Evolutionary conservation across 2,888 invertebrate genomes (phyloP), one percentile per base, ranked within the genome.

Genomic region (Homarus gammarus): DNA sequence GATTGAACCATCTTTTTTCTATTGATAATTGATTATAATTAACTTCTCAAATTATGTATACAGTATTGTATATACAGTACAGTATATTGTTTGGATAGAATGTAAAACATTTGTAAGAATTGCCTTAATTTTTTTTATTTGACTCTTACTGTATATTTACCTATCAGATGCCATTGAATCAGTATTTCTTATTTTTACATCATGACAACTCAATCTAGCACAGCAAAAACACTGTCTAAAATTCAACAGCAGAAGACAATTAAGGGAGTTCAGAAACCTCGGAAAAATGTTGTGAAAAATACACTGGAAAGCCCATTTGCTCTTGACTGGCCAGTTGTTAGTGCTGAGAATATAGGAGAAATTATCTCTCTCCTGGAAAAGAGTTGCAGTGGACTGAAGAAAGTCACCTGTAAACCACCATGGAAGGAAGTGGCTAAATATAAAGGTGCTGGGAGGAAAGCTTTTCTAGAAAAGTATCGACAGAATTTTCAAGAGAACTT

Each of bases 241-340:
- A 15, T 1, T 49, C n/a, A 77, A 61, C 84, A 89, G 70, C 44
- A 61, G 27, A 51, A 89, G 51, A 68, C 77, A 3, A 70, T 86
- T 1, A 84, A 73, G 40, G 81, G 81, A 72, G 27, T 38, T 27
- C 51, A 82, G 22, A 87, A 87, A 36, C 61, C 61, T 8, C 75
- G 75, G 73, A 87, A 75, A 36, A 73, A 27, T 40, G 82, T 73
- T 31, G 56, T 87, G 18, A 87, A 87, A 61, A 87, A 70, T 31
- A 73, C 73, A 33, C 86, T 93, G 27, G 92, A 92, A 77, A 77
- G 78, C 27, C 89, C 91, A 79, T 86, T 91, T 51, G 44, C 84
- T 31, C 15, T 89, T 8, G 72, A 86, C 31, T 91, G 85, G 91
- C 89, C 91, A 40, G 27, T n/a, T 27, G 49, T 91, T 27, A 27